Evolutionary conservation across 1,140 invertebrate genomes (phyloP).

Genomic region (Drosophila parabipectinata): DNA sequence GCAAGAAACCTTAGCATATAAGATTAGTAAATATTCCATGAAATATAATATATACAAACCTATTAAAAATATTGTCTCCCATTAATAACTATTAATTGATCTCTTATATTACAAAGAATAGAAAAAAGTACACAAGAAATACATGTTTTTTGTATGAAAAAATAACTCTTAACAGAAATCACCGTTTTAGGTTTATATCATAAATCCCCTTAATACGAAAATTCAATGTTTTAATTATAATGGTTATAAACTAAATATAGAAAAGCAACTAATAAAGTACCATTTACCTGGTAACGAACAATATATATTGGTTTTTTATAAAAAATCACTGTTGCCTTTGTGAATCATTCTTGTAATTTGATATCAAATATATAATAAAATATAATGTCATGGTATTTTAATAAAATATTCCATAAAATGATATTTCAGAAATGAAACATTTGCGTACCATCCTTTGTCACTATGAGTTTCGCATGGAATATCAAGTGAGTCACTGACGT

Average conservation of each 20-base stretch:
- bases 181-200: background rate
- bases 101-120: background rate
- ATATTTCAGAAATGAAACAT: background rate
- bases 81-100: background rate
- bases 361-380: background rate
- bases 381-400: background rate
- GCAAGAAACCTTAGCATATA: background rate
- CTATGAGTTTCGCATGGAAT: background rate
- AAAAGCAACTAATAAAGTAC: background rate
- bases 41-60: too few relatives aligned
- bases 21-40: background rate
- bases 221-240: background rate
- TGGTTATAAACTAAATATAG: background rate
- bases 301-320: background rate
- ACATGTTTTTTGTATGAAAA: background rate
- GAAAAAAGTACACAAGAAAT: background rate
- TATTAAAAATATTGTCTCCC: too few relatives aligned
- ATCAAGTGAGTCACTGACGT: background rate
- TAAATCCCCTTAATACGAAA: background rate
- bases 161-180: background rate
- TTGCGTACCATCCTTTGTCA: background rate
- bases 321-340: background rate
- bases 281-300: background rate
- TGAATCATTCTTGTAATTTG: slow-evolving; percentile 20
- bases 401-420: background rate